These are phyloP conservation scores for Protobothrops mucrosquamatus DNA, from an alignment of 2,113 vertebrate species.

Conservation along the genomic window DNA sequence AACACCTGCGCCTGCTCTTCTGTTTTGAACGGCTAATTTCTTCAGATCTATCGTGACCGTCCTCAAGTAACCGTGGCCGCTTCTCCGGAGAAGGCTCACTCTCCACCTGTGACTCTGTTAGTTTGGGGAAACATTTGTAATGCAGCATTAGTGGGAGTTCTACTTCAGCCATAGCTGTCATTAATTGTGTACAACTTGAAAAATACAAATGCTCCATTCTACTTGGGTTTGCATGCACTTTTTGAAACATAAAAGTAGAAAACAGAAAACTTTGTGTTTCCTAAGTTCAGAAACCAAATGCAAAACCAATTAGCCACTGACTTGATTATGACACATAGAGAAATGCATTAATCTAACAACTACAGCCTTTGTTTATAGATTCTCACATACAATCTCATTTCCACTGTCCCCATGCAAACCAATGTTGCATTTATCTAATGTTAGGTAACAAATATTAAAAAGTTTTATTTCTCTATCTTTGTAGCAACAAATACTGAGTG, in stretches of 20 bases:
- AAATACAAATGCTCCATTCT: conserved; percentile 18
- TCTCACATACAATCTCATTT: not conserved
- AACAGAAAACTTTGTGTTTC: conserved; percentile 27
- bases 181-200: conserved; percentile 22
- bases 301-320: not conserved
- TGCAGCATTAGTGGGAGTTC: conserved; percentile 52
- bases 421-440: conserved; percentile 6
- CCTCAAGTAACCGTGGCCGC: conserved; percentile 81
- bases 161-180: conserved; percentile 20
- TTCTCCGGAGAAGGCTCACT: conserved; percentile 90
- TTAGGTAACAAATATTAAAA: not conserved
- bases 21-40: conserved; percentile 88
- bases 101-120: conserved; percentile 88
- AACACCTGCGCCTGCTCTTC: conserved; percentile 94
- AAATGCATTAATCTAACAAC: conserved; percentile 17
- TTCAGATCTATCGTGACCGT: conserved; percentile 73
- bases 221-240: not conserved
- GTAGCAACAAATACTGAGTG: not conserved
- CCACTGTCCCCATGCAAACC: conserved; percentile 28
- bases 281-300: conserved; percentile 5
- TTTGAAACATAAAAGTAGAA: conserved; percentile 36
- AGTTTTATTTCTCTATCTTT: not conserved
- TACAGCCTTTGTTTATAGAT: conserved; percentile 45
- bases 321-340: not conserved
- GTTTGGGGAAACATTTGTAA: conserved; percentile 64